Conservation (phyloP, 2,113 vertebrate genomes). For the Murina feae region DNA sequence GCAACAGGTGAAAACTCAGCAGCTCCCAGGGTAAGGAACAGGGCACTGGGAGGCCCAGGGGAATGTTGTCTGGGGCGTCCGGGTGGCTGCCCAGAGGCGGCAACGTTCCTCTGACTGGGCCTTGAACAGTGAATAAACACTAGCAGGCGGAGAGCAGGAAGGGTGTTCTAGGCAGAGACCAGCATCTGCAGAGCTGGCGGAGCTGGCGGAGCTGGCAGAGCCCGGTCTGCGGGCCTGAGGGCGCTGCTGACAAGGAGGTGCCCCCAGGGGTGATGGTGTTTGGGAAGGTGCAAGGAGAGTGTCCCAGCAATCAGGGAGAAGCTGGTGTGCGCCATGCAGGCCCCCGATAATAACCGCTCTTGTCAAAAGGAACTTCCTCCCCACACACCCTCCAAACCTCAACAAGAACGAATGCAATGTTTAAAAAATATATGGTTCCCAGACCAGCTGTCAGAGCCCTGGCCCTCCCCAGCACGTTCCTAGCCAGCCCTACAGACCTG, state of each 20-base stretch:
- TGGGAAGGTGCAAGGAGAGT: fast-evolving
- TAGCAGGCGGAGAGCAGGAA: neutral
- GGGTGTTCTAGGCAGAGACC: neutral
- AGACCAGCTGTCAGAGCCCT: constrained; percentile 49
- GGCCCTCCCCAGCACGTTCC: neutral
- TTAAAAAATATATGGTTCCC: neutral
- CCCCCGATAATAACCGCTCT: neutral
- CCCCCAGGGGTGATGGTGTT: fast-evolving
- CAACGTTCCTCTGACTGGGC: neutral
- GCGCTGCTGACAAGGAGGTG: neutral
- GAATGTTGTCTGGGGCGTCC: neutral
- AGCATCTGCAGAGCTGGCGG: neutral
- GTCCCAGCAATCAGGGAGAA: neutral
- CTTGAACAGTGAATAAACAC: neutral
- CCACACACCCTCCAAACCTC: neutral
- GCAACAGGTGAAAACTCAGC: neutral
- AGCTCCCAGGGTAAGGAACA: neutral
- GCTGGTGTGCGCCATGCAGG: fast-evolving
- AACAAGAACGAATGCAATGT: neutral
- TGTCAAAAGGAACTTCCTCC: neutral
- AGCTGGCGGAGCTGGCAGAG: neutral
- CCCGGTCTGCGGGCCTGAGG: neutral
- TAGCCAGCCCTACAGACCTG: constrained; percentile 52
- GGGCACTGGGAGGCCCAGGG: neutral
- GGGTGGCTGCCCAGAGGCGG: neutral